Evolutionary conservation across 2,888 invertebrate genomes (phyloP), one percentile per base, ranked within the genome.

Genomic region (Rapana venosa): DNA sequence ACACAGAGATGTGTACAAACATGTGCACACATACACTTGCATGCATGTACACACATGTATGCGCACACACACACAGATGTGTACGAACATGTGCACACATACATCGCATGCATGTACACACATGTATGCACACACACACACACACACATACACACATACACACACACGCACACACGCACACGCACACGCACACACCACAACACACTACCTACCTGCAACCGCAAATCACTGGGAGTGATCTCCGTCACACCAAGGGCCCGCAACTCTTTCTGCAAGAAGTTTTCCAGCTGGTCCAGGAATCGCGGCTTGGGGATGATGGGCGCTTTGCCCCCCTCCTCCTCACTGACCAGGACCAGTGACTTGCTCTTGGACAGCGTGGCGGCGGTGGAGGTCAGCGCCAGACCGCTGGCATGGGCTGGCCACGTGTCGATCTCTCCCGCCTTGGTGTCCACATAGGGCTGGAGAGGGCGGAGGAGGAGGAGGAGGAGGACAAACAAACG

Each of bases 321-420:
- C 13, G 95, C 93, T 90, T 94, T 96, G 8, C 95, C 95, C 88
- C 92, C 92, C 20, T 94, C 94, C 89, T 87, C 87, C 94, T 95
- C 95, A 92, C 94, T 95, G 58, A 95, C 92, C 58, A 96, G 90
- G 4, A 95, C 92, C 32, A 96, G 92, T 47, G 93, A 94, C 90
- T 95, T 95, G 90, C 94, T 94, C 90, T 95, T 96, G 36, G 95
- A 95, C 90, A 96, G 92, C 89, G 93, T 92, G 32, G 95, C 92
- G 8, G 95, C 93, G 8, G 94, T 93, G 15, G 93, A 90, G 4
- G 94, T 93, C 22, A 94, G 90, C 8, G 93, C 93, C 58, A 95
- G 94, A 58, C 95, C 94, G 91, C 95, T 95, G 26, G 96, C 95
- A 94, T 96, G 96, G 4, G 96, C 96, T 84, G 96, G 96, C 96